Evolutionary conservation across 2,797 vertebrate species (phyloP).

Genomic region (Malacoctenus gilli): DNA sequence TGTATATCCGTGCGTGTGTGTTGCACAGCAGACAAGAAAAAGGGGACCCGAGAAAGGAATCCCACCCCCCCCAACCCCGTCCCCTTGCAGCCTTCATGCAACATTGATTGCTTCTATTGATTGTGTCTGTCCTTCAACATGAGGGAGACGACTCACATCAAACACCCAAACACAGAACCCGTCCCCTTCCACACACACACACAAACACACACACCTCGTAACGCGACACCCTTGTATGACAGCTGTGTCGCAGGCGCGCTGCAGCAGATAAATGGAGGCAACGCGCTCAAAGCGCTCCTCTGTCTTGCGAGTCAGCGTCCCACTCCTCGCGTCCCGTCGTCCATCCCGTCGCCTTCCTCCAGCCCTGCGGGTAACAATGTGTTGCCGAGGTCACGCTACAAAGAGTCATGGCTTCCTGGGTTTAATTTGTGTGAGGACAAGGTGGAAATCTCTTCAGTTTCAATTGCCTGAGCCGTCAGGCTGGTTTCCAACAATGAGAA

Average conservation of each 20-base stretch:
- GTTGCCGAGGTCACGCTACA: constrained; percentile 62
- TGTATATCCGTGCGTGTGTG: constrained; percentile 16
- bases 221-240: constrained; percentile 32
- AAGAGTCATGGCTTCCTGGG: constrained; percentile 57
- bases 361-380: constrained; percentile 62
- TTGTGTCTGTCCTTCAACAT: constrained; percentile 75
- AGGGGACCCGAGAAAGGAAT: constrained; percentile 37
- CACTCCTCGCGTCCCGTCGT: too few species aligned
- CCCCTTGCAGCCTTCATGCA: constrained; percentile 66
- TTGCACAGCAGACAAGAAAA: constrained; percentile 16
- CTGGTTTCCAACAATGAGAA: constrained; percentile 72
- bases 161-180: constrained; percentile 42
- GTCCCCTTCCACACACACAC: too few species aligned
- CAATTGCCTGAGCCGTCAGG: constrained; percentile 66
- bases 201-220: constrained; percentile 10
- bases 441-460: constrained; percentile 70
- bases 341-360: constrained; percentile 2
- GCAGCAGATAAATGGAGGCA: constrained; percentile 44
- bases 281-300: constrained; percentile 26
- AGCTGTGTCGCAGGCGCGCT: constrained; percentile 16
- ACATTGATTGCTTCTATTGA: constrained; percentile 80
- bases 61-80: too few species aligned
- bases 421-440: constrained; percentile 71
- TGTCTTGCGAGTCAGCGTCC: constrained; percentile 15
- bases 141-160: constrained; percentile 52